These are phyloP conservation scores for Romanogobio albipinnatus DNA, from an alignment of 2,113 vertebrate genomes.

Conservation along the genomic window DNA sequence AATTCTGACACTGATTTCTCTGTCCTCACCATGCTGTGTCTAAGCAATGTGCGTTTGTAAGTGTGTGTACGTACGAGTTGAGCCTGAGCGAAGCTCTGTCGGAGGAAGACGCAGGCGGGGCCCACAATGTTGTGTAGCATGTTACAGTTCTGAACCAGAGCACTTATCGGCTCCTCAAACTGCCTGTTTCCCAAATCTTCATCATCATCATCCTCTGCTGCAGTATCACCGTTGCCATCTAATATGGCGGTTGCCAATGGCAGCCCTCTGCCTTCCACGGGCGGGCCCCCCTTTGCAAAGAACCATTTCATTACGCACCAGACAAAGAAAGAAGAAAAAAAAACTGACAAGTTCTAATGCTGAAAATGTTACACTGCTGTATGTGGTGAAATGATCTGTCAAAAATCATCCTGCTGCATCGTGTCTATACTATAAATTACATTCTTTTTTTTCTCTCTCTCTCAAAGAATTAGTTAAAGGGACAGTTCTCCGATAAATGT, in stretches of 20 bases:
- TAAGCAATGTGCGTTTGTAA: neutral
- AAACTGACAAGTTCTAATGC: neutral
- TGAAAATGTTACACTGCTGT: neutral
- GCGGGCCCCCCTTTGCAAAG: conserved; percentile 65
- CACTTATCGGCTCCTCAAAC: conserved; percentile 71
- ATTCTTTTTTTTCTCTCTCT: no score
- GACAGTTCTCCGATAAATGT: neutral
- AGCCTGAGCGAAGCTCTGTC: conserved; percentile 74
- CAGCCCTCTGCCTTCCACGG: conserved; percentile 57
- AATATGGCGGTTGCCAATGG: conserved; percentile 65
- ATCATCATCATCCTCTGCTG: conserved; percentile 68
- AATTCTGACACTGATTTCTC: neutral
- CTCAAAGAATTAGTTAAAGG: neutral
- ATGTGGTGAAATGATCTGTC: neutral
- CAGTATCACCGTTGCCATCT: conserved; percentile 56
- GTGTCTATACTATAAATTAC: neutral
- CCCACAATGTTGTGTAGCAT: conserved; percentile 79
- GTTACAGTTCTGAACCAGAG: conserved; percentile 79
- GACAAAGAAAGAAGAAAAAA: neutral
- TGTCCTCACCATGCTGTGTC: neutral
- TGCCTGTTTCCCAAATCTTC: conserved; percentile 67
- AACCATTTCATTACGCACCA: conserved; percentile 55
- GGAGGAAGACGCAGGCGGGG: conserved; percentile 80
- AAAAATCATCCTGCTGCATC: neutral
- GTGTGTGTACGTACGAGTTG: conserved; percentile 74